Evolutionary conservation across 2,888 invertebrate genomes (phyloP).

Genomic region (Agrilus mali): DNA sequence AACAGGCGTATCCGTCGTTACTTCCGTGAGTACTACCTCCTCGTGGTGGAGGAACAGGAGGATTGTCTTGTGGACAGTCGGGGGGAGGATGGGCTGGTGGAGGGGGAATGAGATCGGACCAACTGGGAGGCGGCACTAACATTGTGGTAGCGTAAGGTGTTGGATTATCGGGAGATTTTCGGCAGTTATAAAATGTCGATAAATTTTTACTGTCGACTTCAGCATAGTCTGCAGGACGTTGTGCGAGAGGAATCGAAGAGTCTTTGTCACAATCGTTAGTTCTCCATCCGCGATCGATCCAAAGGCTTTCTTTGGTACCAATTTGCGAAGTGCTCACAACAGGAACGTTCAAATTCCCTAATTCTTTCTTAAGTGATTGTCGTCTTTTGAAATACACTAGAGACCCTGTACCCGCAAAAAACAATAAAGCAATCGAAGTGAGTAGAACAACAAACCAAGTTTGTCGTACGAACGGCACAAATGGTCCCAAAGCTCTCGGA

Average conservation of each 20-base stretch:
- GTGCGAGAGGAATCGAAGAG: constrained; percentile 46
- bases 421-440: constrained; percentile 41
- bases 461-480: constrained; percentile 43
- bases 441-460: constrained; percentile 63
- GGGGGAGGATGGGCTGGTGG: constrained; percentile 49
- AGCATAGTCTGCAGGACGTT: constrained; percentile 50
- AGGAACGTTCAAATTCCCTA: constrained; percentile 51
- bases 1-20: constrained; percentile 31
- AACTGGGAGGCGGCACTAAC: constrained; percentile 38
- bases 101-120: constrained; percentile 46
- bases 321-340: constrained; percentile 33
- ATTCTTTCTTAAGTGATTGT: constrained; percentile 44
- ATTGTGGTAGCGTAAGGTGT: constrained; percentile 67
- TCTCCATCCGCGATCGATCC: constrained; percentile 60
- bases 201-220: constrained; percentile 53
- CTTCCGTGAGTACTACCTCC: constrained; percentile 28
- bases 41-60: constrained; percentile 28
- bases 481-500: constrained; percentile 31
- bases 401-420: constrained; percentile 33
- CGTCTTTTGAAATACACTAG: constrained; percentile 42
- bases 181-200: constrained; percentile 58
- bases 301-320: constrained; percentile 47
- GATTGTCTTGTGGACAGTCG: constrained; percentile 33
- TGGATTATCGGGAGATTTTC: constrained; percentile 52
- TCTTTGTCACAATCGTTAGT: constrained; percentile 51